phyloP scores from a whole-genome alignment of 2,797 vertebrate species.

The Staurois parvus region DNA sequence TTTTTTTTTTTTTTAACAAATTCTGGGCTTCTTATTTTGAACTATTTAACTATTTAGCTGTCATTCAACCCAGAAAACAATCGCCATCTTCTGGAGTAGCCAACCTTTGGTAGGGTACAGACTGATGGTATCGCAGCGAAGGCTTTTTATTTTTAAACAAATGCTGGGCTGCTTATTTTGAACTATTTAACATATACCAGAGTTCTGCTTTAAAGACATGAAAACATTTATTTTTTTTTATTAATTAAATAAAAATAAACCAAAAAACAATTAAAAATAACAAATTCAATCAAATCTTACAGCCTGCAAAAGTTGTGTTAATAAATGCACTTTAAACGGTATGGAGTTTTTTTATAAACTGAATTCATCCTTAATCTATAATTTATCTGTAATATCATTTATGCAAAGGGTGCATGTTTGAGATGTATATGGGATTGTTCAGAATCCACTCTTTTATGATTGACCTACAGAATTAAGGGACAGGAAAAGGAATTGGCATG shows the following conservation, averaged over 20 bases:
- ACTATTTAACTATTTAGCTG: too few species aligned
- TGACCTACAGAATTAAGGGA: slow-evolving; percentile 52
- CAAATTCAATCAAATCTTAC: neutral
- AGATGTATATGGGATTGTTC: slow-evolving; percentile 47
- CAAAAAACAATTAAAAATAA: neutral
- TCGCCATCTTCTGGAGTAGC: too few species aligned
- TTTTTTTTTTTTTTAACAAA: too few species aligned
- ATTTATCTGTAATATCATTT: slow-evolving; percentile 33
- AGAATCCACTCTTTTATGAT: slow-evolving; percentile 30
- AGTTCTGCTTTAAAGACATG: neutral
- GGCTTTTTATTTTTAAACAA: too few species aligned
- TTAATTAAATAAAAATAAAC: neutral
- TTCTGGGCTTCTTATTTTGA: too few species aligned
- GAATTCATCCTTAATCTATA: slow-evolving; percentile 11
- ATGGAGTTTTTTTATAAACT: slow-evolving; percentile 1
- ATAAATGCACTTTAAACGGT: neutral
- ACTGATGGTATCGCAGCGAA: too few species aligned
- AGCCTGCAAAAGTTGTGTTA: neutral
- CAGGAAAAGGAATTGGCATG: slow-evolving; percentile 51
- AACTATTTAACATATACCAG: too few species aligned
- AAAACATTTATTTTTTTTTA: neutral
- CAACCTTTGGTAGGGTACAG: too few species aligned
- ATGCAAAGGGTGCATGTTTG: slow-evolving; percentile 15
- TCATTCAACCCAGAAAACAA: too few species aligned
- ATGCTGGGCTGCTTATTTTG: too few species aligned